phyloP scores from a whole-genome alignment of 2,888 invertebrate genomes.

The Drosophila neotestacea region DNA sequence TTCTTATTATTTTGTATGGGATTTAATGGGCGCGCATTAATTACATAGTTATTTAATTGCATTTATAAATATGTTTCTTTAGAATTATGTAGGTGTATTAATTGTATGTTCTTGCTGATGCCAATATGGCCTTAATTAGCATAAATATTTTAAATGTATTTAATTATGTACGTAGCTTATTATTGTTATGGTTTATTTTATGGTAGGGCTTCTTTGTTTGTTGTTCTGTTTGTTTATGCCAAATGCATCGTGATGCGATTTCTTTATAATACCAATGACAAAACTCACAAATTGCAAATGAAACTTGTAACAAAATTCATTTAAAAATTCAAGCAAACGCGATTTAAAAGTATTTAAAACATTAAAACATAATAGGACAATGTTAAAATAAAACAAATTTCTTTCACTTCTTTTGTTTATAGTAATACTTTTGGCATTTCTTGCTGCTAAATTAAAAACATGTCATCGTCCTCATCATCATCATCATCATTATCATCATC shows the following conservation, averaged over 20 bases:
- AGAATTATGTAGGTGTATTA: constrained; percentile 38
- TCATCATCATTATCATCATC: not conserved
- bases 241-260: constrained; percentile 40
- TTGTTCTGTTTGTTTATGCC: constrained; percentile 12
- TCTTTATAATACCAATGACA: constrained; percentile 27
- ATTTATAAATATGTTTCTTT: constrained; percentile 49
- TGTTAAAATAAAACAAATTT: constrained; percentile 51
- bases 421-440: constrained; percentile 77
- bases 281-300: constrained; percentile 29
- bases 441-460: constrained; percentile 51
- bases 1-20: constrained; percentile 14
- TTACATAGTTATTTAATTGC: constrained; percentile 46
- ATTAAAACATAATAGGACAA: constrained; percentile 57
- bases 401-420: constrained; percentile 21
- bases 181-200: constrained; percentile 60
- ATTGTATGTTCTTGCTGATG: constrained; percentile 37
- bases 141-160: constrained; percentile 56
- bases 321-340: constrained; percentile 33
- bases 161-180: constrained; percentile 57
- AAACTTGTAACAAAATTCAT: constrained; percentile 55
- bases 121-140: constrained; percentile 73
- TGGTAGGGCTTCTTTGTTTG: constrained; percentile 23
- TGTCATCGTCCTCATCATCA: not conserved
- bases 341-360: constrained; percentile 37
- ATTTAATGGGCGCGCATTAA: constrained; percentile 45